Evolutionary conservation across 92 coral and sea anemone species (phyloP).

Genomic region (Epizoanthus illoricatus): DNA sequence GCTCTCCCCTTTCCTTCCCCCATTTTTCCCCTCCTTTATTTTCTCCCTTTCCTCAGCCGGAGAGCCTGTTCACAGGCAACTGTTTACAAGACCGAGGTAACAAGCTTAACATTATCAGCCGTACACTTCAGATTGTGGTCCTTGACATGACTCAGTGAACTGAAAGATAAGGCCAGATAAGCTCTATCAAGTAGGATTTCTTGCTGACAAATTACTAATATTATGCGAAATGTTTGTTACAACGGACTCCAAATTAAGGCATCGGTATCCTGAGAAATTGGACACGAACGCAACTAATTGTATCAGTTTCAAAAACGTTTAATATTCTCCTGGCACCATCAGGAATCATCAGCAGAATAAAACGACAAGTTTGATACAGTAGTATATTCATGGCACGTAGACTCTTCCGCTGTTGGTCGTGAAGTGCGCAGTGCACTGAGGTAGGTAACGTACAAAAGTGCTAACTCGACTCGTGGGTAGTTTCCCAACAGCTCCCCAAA

Average conservation of each 20-base stretch:
- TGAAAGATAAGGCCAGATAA: neutral
- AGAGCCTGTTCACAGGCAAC: no score
- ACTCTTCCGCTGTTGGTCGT: no score
- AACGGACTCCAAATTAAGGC: constrained; percentile 1
- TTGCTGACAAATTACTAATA: constrained; percentile 15
- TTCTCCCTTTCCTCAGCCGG: no score
- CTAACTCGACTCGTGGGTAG: neutral
- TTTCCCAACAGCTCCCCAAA: neutral
- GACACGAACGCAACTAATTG: neutral
- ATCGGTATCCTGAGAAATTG: neutral
- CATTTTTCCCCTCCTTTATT: no score
- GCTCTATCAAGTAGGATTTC: neutral
- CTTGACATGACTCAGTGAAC: neutral
- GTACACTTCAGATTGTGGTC: no score
- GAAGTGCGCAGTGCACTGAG: neutral
- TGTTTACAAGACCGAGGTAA: no score
- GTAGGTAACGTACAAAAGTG: neutral
- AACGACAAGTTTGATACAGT: neutral
- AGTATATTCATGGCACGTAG: neutral
- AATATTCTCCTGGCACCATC: no score
- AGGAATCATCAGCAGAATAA: no score
- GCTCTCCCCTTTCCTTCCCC: no score
- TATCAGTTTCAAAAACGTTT: no score
- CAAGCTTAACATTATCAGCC: no score
- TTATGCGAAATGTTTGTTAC: neutral